Evolutionary conservation across 2,888 invertebrate species (phyloP), one percentile per base, ranked within the genome.

Genomic region (Lepas anatifera): DNA sequence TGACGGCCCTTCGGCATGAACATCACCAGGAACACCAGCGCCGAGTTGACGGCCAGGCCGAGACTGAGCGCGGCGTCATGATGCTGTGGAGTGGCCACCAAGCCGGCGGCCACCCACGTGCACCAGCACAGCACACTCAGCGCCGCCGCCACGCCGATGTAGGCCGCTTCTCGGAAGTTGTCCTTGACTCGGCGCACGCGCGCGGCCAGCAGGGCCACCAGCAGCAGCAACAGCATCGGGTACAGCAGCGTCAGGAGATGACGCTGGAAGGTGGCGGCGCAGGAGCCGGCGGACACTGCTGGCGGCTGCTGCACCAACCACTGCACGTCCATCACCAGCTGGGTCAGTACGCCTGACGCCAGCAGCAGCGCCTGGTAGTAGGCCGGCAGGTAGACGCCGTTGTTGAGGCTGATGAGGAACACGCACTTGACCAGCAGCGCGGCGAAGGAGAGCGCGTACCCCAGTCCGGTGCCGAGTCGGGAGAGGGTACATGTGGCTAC

Each of bases 391-490:
- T 95, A 95, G 68, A 94, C 92, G 73, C 91, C 93, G 69, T 90
- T 88, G 81, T 95, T 93, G 73, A 95, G 85, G 78, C 94, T 93
- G 75, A 95, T 87, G 72, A 95, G 85, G 80, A 95, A 95, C 75
- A 95, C 92, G 80, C 94, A 91, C 82, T 96, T 95, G 74, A 95
- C 95, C 76, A 96, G 85, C 68, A 96, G 84, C 0, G 95, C 90
- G 52, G 93, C 90, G 80, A 95, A 95, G 72, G 94, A 90, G 70
- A 95, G 84, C 69, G 92, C 89, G 74, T 83, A 83, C 76, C 91
- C 89, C 13, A 92, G 85, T 69, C 93, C 93, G 63, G 89, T 87
- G 58, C 89, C 90, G 76, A 92, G 87, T 69, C 92, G 85, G 73
- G 90, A 87, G 35, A 90, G 86, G 69, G 89, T 90, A 77, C 93